Base-by-base conservation (phyloP, 2,888 invertebrate genomes). In the Conus canariensis region DNA sequence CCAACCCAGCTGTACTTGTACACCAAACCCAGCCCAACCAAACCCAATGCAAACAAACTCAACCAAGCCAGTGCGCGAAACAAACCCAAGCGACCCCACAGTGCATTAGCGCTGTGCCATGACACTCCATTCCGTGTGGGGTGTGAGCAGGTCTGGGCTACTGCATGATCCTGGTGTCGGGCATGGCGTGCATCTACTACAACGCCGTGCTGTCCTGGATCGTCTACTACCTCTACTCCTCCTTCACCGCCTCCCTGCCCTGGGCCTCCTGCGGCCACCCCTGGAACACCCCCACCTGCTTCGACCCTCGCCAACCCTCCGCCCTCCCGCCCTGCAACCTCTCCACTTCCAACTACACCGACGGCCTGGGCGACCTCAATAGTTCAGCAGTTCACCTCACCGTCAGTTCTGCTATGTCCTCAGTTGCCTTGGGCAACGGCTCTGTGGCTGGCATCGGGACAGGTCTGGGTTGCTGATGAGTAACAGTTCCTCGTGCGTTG, bases 181-280 rank as follows among this genome's bases (percentile, higher is more conserved):
- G 93, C 30, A 93, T 94, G 87, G 93, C 92, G 67, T 94, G 93
- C 82, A 93, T 94, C 91, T 94, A 94, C 91, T 94, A 94, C 90
- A 94, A 94, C 60, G 92, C 93, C 56, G 93, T 94, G 19, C 90
- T 94, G 74, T 93, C 94, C 6, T 94, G 94, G 94, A 93, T 94
- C 45, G 90, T 94, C 64, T 94, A 94, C 74, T 94, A 94, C 88
- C 92, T 94, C 45, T 91, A 93, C 82, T 92, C 92, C 85, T 94
- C 93, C 74, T 94, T 94, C 92, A 88, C 89, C 19, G 25, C 91
- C 10, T 89, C 92, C n/a, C 91, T 94, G 56, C 94, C 94, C 12
- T 94, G 94, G 94, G 90, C 92, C 58, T 67, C 87, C 30, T 94
- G 94, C 88, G 93, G 91, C 8, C 90, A 94, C 88, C 90, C 91